Evolutionary conservation across 2,888 invertebrate species (phyloP), one percentile per base, ranked within the genome.

Genomic region (Apamea monoglypha): DNA sequence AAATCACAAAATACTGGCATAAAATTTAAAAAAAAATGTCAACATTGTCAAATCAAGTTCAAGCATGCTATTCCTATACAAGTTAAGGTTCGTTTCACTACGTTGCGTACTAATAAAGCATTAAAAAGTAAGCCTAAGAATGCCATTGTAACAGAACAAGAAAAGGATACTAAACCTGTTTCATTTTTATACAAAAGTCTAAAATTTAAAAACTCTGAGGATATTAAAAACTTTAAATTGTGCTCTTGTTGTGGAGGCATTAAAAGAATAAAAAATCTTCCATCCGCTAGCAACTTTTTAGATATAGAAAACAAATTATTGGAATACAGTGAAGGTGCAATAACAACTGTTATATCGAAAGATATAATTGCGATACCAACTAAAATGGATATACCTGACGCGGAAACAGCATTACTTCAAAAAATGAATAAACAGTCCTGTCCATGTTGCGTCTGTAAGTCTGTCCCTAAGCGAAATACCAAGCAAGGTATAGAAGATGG

Each of bases 221-320:
- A 72, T 61, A 5, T 32, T 47, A 21, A 67, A 14, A n/a, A 69
- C n/a, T 10, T 29, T n/a, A 67, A 74, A 74, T 44, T 80, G 61
- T 85, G 76, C n/a, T 56, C 71, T 32, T 53, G 70, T 64, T 85
- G 78, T 72, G 78, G 75, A 68, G 75, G 83, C 16, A 36, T 74
- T n/a, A 76, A 86, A 78, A 78, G 36, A 75, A 56, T 40, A 16
- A 74, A 7, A 72, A 63, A 36, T 21, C 0, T 40, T 40, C 25
- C 63, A 59, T 29, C 29, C 29, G 14, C 50, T 72, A 44, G 25
- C 21, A 64, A 53, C 21, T 53, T 21, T 59, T 63, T 69, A 64
- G 59, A 76, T 25, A 72, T 29, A 36, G 69, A 36, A 4, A 68
- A 66, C 7, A 29, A 53, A 36, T 69, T 29, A 83, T 63, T 67